Evolutionary conservation across 92 coral and sea anemone species (phyloP), one percentile per base, ranked within the genome.

Genomic region (Zoanthus sociatus): DNA sequence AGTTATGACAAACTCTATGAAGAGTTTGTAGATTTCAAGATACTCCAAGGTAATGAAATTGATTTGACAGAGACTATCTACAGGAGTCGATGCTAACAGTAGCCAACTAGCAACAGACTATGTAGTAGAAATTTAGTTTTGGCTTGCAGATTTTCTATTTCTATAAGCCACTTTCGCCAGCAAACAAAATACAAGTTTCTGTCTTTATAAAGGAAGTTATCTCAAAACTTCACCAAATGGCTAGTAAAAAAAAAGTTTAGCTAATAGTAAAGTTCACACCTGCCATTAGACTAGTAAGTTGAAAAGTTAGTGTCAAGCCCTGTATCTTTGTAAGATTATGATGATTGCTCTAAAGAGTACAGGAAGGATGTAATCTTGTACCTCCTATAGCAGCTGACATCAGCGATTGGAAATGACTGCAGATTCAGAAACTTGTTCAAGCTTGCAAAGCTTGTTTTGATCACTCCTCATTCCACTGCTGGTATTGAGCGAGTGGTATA

Each of bases 261-360:
- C 26, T 26, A 26, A 0, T 26, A 26, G 26, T 26, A 26, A 26
- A 26, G 26, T 26, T 26, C 26, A 26, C 26, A 26, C 26, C 0
- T 0, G 26, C 26, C 26, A 26, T 26, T 26, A 26, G 26, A 26
- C 26, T 26, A 26, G 26, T 26, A 26, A 26, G 26, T 26, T 26
- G 26, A 26, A 26, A 26, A 26, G 26, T 26, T 26, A 26, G 26
- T 26, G 26, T 26, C 26, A 26, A 26, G 26, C 26, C 26, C 26
- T 26, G 26, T 26, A 26, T 26, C 26, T 26, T 26, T 0, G 26
- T 26, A 26, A 0, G 73, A 73, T 9, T 75, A 86, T 60, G 89
- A 86, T 86, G 89, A 86, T 86, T 83, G 89, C 55, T 56, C 88
- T 33, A 85, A 85, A 67, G 88, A 85, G 77, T 85, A 73, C 88